These are phyloP conservation scores for Hycleus cichorii DNA, from an alignment of 1,140 invertebrate genomes.

Conservation along the genomic window DNA sequence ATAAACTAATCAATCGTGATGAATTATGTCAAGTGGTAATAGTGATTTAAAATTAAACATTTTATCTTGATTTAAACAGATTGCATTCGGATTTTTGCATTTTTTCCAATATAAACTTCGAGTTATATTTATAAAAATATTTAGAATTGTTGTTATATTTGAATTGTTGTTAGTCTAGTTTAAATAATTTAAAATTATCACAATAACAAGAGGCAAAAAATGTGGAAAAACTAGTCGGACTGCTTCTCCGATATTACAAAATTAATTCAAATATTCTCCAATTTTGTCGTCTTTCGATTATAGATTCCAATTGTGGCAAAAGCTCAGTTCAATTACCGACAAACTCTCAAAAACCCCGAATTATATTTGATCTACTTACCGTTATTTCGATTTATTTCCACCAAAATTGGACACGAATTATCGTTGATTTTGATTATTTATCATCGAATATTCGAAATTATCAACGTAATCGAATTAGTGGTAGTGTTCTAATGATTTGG, in stretches of 20 bases:
- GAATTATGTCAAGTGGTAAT: no score
- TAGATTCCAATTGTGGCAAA: background rate
- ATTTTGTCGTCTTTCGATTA: background rate
- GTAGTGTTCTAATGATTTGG: background rate
- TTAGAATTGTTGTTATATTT: background rate
- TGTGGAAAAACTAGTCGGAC: background rate
- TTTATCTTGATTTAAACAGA: no score
- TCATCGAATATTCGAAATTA: background rate
- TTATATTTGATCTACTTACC: background rate
- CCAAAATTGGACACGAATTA: background rate
- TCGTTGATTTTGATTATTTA: background rate
- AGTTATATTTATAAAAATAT: background rate
- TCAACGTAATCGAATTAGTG: conserved; percentile 1
- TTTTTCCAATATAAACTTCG: no score
- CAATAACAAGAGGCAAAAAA: background rate
- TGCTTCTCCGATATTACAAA: background rate
- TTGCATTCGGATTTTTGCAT: no score
- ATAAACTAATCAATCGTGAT: no score
- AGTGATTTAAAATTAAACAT: no score
- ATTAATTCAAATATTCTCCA: background rate
- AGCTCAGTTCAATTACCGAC: background rate
- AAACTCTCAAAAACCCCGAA: no score
- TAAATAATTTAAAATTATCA: background rate
- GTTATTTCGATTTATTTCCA: background rate
- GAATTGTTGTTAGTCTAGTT: background rate